A percentile compares a stretch with the other conserved stretches of the same genome.
Conservation (phyloP, 2,113 vertebrate genomes). For the Bubalus kerabau region DNA sequence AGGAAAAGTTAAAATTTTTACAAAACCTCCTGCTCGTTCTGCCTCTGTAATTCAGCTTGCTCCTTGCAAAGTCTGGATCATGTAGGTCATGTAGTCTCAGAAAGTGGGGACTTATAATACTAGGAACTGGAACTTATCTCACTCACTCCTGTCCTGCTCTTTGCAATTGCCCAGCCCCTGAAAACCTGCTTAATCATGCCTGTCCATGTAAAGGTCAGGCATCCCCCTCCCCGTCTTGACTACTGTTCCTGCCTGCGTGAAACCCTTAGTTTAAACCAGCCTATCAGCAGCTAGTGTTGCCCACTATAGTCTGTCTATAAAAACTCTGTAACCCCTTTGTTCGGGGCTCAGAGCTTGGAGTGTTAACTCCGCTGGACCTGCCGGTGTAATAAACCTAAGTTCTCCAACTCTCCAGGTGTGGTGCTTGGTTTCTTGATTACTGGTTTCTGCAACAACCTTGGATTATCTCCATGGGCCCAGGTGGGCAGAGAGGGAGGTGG, state of each 20-base stretch:
- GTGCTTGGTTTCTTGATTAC: neutral
- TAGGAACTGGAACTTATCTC: neutral
- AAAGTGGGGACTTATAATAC: neutral
- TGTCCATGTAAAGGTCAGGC: neutral
- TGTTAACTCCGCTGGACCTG: rapidly evolving
- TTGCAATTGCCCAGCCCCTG: neutral
- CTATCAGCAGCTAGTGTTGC: neutral
- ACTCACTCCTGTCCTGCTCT: neutral
- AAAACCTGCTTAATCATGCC: neutral
- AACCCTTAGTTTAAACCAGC: neutral
- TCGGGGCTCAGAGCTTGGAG: neutral
- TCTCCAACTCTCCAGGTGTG: neutral
- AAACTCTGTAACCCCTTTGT: neutral
- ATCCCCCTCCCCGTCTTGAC: neutral
- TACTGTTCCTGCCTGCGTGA: rapidly evolving
- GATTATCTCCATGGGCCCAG: neutral
- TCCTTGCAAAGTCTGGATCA: neutral
- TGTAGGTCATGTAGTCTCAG: neutral
- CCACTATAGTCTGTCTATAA: neutral
- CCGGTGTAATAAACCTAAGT: neutral
- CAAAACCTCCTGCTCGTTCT: neutral
- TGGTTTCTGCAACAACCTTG: neutral
- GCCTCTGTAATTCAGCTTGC: neutral
- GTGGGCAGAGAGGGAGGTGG: rapidly evolving
- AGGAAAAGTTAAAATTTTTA: neutral